Evolutionary conservation across 2,888 invertebrate genomes (phyloP), one percentile per base, ranked within the genome.

Genomic region (Lithophane socia): DNA sequence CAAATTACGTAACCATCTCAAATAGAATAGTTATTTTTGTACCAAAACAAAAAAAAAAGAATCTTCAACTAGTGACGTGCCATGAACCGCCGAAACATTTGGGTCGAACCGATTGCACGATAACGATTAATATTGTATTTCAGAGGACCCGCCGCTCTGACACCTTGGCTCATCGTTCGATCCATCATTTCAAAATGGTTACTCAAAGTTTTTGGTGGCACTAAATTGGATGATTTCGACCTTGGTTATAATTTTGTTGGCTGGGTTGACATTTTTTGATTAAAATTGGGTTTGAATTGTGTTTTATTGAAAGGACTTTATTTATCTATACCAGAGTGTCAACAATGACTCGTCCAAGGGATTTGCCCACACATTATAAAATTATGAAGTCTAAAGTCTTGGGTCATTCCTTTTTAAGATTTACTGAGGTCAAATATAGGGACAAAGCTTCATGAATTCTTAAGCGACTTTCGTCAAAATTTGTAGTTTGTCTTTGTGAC

Each of bases 51-150:
- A 68, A 67, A 70, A 44, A 68, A 81, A 68, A 63, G 24, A 68
- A 54, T 24, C 42, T 54, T 21, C 82, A 86, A 89, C 49, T 90
- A 91, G 89, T 79, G 79, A 83, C 75, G 77, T 79, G 75, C 67
- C 90, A 89, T 87, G 91, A 92, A 91, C 92, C 86, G 89, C 91
- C 91, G 92, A 91, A 91, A 92, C 90, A 90, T 92, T 89, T 89
- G 92, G 89, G 87, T 86, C 90, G 91, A 92, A 90, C 93, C 92
- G 93, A 93, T 93, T 91, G 90, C 83, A 88, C 90, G 94, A 94
- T 94, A 94, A 93, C 90, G 93, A 90, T 92, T 92, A 91, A 93
- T 93, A 93, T 93, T 94, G 93, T 94, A 94, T 95, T 93, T 94
- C 91, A 91, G 90, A 91, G 90, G 88, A 71, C 73, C 91, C 91